Percentiles rank a stretch among this genome's conserved stretches.
Conservation (phyloP, 2,888 invertebrate genomes). For the Metopia argyrocephala region DNA sequence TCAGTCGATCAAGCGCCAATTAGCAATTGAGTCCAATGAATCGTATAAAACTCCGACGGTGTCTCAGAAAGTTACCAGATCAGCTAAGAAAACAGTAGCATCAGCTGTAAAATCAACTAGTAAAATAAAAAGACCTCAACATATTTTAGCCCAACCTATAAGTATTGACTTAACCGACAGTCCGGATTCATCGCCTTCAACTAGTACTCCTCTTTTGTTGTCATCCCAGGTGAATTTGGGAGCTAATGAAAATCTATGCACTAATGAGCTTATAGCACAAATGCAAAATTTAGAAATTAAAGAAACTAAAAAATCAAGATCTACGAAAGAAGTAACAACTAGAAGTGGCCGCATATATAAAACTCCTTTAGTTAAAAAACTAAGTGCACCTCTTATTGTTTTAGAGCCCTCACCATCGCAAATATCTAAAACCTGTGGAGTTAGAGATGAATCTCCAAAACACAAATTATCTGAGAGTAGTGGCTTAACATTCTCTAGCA, state of each 20-base stretch:
- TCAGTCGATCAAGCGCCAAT: slow-evolving; percentile 21
- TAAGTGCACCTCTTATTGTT: slow-evolving; percentile 6
- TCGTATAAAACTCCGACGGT: slow-evolving; percentile 41
- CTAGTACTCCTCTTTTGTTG: background rate
- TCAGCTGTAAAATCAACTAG: slow-evolving; percentile 1
- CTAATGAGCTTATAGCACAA: slow-evolving; percentile 26
- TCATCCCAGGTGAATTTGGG: slow-evolving; percentile 33
- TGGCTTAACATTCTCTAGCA: background rate
- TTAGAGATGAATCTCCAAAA: slow-evolving; percentile 25
- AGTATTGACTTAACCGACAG: slow-evolving; percentile 62
- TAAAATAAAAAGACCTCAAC: slow-evolving; percentile 41
- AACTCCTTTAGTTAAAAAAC: background rate
- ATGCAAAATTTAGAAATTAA: slow-evolving; percentile 41
- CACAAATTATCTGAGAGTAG: background rate
- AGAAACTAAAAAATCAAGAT: background rate
- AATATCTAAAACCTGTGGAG: slow-evolving; percentile 23
- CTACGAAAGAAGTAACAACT: background rate
- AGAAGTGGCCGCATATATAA: background rate
- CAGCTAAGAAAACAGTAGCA: slow-evolving; percentile 5
- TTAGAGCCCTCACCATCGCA: slow-evolving; percentile 25
- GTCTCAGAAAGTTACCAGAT: slow-evolving; percentile 16
- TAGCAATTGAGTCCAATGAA: background rate
- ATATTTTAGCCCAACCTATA: slow-evolving; percentile 68
- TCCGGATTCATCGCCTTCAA: background rate
- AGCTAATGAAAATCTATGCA: slow-evolving; percentile 20